These are phyloP conservation scores for Fissipunctia ypsillon DNA, from an alignment of 2,888 invertebrate species.

Conservation along the genomic window DNA sequence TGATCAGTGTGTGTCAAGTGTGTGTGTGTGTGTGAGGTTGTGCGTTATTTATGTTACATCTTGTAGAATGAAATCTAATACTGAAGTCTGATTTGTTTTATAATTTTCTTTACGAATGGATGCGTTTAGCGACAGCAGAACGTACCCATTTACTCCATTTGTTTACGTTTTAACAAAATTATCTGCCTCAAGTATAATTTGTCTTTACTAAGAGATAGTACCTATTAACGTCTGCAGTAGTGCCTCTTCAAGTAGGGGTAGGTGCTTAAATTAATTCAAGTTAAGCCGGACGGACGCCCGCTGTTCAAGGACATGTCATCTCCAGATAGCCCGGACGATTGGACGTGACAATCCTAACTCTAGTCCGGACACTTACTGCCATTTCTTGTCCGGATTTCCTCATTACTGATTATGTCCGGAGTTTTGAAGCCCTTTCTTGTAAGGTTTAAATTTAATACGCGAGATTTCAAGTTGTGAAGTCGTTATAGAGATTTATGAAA, in stretches of 20 bases:
- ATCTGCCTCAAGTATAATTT: slow-evolving; percentile 13
- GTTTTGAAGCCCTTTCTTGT: slow-evolving; percentile 45
- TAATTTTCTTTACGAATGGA: too few species aligned
- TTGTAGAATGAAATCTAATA: too few species aligned
- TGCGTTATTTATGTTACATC: too few species aligned
- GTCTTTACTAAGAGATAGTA: slow-evolving; percentile 9
- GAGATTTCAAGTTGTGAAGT: slow-evolving; percentile 55
- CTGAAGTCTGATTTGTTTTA: too few species aligned
- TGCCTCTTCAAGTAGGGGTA: slow-evolving; percentile 42
- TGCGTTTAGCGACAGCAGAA: too few species aligned
- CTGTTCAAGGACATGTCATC: slow-evolving; percentile 60
- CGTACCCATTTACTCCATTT: too few species aligned
- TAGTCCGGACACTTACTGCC: slow-evolving; percentile 47
- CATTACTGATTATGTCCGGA: slow-evolving; percentile 67
- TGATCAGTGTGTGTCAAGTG: too few species aligned
- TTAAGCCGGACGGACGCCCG: slow-evolving; percentile 54
- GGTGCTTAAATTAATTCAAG: slow-evolving; percentile 66
- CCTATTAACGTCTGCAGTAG: slow-evolving; percentile 42
- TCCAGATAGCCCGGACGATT: slow-evolving; percentile 46
- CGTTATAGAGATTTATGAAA: slow-evolving; percentile 48
- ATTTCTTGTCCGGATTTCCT: slow-evolving; percentile 60
- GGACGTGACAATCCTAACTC: slow-evolving; percentile 60
- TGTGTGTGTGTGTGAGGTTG: too few species aligned
- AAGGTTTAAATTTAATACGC: slow-evolving; percentile 52
- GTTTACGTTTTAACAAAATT: neutral